A percentile compares a stretch with the other conserved stretches of the same genome.
Conservation (phyloP, 2,888 invertebrate genomes). For the Pimpla rufipes region DNA sequence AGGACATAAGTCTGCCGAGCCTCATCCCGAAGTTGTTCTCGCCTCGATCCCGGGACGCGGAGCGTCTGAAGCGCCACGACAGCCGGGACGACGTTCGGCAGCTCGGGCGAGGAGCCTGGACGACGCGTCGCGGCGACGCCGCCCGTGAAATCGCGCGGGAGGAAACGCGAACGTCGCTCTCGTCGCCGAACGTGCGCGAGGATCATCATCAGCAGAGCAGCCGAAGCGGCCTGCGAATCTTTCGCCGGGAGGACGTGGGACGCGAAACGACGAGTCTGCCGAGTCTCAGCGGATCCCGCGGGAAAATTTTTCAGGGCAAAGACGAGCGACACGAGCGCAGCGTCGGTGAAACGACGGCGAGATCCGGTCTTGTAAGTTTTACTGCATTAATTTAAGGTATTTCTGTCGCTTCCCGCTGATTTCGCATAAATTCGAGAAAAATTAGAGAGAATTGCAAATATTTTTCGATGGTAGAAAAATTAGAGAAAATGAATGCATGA, state of each 20-base stretch:
- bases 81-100: conserved; percentile 82
- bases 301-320: conserved; percentile 72
- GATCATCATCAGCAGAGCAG: too few species aligned
- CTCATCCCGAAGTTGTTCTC: conserved; percentile 83
- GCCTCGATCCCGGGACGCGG: conserved; percentile 78
- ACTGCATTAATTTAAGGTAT: too few species aligned
- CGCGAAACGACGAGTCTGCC: conserved; percentile 74
- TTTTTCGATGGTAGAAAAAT: too few species aligned
- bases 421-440: too few species aligned
- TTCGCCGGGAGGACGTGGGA: conserved; percentile 79
- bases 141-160: conserved; percentile 32
- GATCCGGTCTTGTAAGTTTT: too few species aligned
- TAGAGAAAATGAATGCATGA: too few species aligned
- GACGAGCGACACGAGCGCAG: conserved; percentile 72
- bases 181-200: conserved; percentile 66
- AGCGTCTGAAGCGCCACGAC: conserved; percentile 81
- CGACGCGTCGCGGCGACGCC: conserved; percentile 53
- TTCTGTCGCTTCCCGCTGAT: too few species aligned
- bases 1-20: conserved; percentile 83
- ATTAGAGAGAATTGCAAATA: too few species aligned
- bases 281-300: conserved; percentile 70
- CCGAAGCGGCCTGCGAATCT: conserved; percentile 73
- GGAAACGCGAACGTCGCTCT: conserved; percentile 59
- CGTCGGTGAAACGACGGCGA: conserved; percentile 75
- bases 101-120: conserved; percentile 53